These are phyloP conservation scores for Rhineura floridana DNA, from an alignment of 2,113 vertebrate genomes.

Conservation along the genomic window DNA sequence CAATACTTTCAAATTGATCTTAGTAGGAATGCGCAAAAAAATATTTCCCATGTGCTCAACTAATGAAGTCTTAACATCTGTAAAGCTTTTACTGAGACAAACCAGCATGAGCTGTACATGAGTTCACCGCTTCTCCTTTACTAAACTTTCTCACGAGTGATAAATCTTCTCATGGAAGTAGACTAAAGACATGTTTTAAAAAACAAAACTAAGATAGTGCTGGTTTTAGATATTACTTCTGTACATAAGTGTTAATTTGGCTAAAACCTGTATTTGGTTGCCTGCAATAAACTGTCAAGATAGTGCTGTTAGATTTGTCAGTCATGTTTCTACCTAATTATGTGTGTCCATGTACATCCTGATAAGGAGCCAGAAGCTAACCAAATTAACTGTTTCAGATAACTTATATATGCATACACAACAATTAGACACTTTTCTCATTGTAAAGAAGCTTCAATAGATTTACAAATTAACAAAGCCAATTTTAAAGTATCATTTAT, in stretches of 20 bases:
- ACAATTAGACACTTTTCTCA: neutral
- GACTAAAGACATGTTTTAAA: neutral
- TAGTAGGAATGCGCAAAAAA: too few relatives aligned
- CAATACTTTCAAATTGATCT: too few relatives aligned
- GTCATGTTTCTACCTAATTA: neutral
- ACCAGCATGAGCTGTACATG: neutral
- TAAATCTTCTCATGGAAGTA: neutral
- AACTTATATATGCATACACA: neutral
- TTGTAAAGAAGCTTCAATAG: neutral
- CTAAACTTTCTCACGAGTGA: neutral
- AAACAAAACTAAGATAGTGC: too few relatives aligned
- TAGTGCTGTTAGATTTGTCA: neutral
- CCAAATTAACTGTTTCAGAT: neutral
- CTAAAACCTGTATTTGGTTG: too few relatives aligned
- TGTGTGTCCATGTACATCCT: neutral
- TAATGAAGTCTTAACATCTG: neutral
- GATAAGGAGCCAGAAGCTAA: neutral
- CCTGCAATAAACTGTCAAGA: too few relatives aligned
- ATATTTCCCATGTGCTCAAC: too few relatives aligned
- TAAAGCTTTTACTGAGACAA: neutral
- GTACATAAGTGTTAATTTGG: too few relatives aligned
- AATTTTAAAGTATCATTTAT: conserved; percentile 74
- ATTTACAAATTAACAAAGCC: conserved; percentile 16
- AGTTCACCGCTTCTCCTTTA: neutral
- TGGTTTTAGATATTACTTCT: too few relatives aligned